Base-by-base conservation (phyloP, 2,113 vertebrate genomes). In the Cranoglanis bouderius region DNA sequence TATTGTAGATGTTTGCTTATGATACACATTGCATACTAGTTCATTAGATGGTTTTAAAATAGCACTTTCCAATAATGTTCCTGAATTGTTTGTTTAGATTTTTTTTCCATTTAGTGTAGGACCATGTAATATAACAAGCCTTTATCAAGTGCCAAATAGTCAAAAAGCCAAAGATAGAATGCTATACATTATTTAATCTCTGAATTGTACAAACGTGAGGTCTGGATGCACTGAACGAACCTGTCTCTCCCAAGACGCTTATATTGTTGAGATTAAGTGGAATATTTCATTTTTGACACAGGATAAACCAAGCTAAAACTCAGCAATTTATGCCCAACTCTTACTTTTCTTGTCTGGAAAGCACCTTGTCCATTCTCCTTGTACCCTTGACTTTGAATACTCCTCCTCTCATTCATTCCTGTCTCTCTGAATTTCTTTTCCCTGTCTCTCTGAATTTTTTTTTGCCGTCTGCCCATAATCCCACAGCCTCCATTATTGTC, bases 401-500 rank as follows among this genome's bases (percentile, higher is more conserved):
- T 40, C 83, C 65, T 53, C n/a, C 80, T 59, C 19, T 88, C 29
- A 59, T 59, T 84, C 78, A 84, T 24, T 1, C 21, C 72, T 94
- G 95, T 96, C 95, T 95, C 94, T 94, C 94, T 94, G 96, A 97
- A 97, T 96, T 96, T 95, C 94, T 96, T 95, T 95, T 91, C 90
- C 94, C 72, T 94, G 95, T 96, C 95, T 95, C 94, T 94, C 94
- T 94, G 96, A 97, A 97, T 96, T 24, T 19, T 93, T 97, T 96
- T 96, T 87, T 95, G 96, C 95, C 3, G 10, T 24, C 72, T 53
- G 96, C 95, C 94, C 95, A 95, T 97, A 97, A 97, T 97, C 96
- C 97, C 95, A 95, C 96, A 96, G 95, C 96, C 95, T 95, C 95
- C 95, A 97, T 97, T 97, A 97, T 96, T 97, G 97, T 97, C 96